Evolutionary conservation across 2,888 invertebrate species (phyloP).

Genomic region (Xestia rhomboidea): DNA sequence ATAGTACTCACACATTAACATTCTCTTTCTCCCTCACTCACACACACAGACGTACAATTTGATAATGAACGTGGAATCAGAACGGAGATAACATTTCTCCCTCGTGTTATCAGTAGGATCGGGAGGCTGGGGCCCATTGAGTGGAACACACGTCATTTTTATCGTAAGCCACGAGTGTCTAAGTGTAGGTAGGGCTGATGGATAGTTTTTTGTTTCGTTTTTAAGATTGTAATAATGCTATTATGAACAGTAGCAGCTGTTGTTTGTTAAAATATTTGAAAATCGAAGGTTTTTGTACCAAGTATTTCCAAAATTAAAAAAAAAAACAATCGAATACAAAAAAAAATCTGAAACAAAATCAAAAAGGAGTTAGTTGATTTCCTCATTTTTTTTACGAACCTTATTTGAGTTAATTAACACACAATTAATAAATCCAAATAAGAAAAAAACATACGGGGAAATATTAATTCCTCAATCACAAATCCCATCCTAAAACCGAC

Average conservation of each 20-base stretch:
- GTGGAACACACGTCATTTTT: constrained; percentile 74
- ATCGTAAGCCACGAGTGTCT: constrained; percentile 68
- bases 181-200: constrained; percentile 60
- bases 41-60: constrained; percentile 72
- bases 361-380: not conserved
- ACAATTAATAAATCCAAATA: not conserved
- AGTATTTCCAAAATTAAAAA: no score
- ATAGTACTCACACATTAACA: constrained; percentile 56
- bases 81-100: constrained; percentile 79
- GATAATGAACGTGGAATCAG: constrained; percentile 89
- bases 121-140: constrained; percentile 75
- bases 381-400: not conserved
- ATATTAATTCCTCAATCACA: constrained; percentile 36
- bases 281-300: not conserved
- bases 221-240: constrained; percentile 30
- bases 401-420: not conserved
- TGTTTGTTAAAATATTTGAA: not conserved
- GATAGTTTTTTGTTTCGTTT: constrained; percentile 65
- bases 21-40: constrained; percentile 38
- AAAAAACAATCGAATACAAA: not conserved
- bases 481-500: constrained; percentile 20
- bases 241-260: constrained; percentile 59
- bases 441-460: not conserved
- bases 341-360: not conserved
- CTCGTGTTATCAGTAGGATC: constrained; percentile 78